These are phyloP conservation scores for Cairina moschata DNA, from an alignment of 2,113 vertebrate species.

Conservation along the genomic window DNA sequence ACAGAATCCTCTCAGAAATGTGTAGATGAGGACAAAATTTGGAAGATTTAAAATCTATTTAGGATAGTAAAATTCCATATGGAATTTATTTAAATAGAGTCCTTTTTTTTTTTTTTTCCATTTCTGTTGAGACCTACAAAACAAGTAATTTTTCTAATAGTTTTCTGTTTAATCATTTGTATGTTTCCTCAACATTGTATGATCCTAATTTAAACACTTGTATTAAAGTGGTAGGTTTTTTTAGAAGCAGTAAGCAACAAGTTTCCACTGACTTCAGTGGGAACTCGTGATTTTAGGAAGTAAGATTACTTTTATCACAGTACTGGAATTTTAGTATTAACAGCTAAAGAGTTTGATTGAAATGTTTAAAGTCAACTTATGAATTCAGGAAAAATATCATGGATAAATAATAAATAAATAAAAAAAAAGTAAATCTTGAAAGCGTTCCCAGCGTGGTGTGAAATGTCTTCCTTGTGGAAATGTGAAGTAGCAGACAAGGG, in stretches of 20 bases:
- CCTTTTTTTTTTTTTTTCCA: background rate
- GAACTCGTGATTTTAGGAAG: background rate
- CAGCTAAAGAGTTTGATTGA: background rate
- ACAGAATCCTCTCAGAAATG: background rate
- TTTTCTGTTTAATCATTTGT: background rate
- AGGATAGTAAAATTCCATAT: background rate
- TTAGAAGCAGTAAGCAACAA: background rate
- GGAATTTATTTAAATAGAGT: background rate
- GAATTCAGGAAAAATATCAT: background rate
- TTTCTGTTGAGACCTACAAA: background rate
- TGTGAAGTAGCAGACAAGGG: background rate
- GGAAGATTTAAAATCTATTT: background rate
- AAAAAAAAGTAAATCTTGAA: background rate
- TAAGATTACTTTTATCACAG: background rate
- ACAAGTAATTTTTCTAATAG: background rate
- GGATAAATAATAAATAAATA: background rate
- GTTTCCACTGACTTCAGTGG: background rate
- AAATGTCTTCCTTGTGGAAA: background rate
- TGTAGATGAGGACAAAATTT: background rate
- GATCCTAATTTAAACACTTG: background rate
- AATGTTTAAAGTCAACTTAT: background rate
- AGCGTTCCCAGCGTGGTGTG: background rate
- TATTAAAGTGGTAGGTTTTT: background rate
- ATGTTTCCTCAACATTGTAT: background rate
- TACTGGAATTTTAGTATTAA: background rate